Base-by-base conservation (phyloP, 2,113 vertebrate species). In the Osmerus eperlanus region DNA sequence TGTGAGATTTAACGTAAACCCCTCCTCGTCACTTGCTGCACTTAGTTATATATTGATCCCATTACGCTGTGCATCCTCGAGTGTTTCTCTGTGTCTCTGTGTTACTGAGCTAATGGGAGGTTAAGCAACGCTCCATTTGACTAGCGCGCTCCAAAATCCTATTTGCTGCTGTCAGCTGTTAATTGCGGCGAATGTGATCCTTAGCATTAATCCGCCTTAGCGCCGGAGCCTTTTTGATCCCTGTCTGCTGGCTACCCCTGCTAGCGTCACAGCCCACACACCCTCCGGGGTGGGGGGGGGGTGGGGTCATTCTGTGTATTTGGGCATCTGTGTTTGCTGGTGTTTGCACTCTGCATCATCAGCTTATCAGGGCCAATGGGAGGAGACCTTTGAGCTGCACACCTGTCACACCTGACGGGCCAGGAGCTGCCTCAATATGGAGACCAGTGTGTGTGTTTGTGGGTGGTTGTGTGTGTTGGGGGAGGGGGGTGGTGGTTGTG, bases 161-260 rank as follows among this genome's bases (percentile, higher is more conserved):
- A 77, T 90, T 90, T 85, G 73, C 69, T 82, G 76, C 74, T 68
- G 79, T 89, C 80, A 82, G 74, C 69, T 82, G 67, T 79, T 86
- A 85, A 90, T 84, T 86, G 69, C 70, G 1, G 13, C 83, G 79
- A 86, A 84, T 81, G 19, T 58, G 59, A 79, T 80, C 72, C 75
- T 80, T 72, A 71, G 78, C 67, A 83, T 82, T 84, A 88, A 89
- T 87, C 83, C 51, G 25, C 68, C 55, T 84, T 61, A 81, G 67
- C 71, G 53, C 5, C 71, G 65, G 67, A 58, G 63, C 80, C 72
- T 82, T 77, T 73, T 80, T 79, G 67, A 77, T 75, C 70, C 71
- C 74, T 55, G 76, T 60, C 73, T 85, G 67, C 64, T 73, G 28
- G 29, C 70, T 56, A 54, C 15, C 14, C 70, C 75, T 1, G 2